phyloP scores from a whole-genome alignment of 2,888 invertebrate genomes.

The Agrochola litura region DNA sequence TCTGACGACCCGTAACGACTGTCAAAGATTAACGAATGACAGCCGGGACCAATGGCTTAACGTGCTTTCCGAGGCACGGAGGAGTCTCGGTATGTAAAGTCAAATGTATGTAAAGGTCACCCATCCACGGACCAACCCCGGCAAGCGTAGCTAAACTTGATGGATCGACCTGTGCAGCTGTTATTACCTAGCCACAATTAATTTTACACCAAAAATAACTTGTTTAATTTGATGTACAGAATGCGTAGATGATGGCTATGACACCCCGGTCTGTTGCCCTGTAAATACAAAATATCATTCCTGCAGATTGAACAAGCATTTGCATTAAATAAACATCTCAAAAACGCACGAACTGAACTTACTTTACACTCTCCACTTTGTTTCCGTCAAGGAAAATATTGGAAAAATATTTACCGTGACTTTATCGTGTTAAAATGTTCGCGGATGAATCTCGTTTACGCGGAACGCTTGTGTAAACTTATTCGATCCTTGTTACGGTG shows the following conservation, averaged over 20 bases:
- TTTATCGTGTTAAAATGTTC: constrained; percentile 78
- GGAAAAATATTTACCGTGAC: constrained; percentile 82
- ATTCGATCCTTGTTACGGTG: constrained; percentile 67
- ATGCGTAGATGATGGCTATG: neutral
- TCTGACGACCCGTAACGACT: no score
- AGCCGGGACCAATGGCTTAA: no score
- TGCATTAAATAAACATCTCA: neutral
- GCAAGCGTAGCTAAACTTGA: no score
- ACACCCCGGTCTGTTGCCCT: neutral
- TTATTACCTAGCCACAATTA: no score
- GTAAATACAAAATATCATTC: neutral
- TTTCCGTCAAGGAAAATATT: constrained; percentile 79
- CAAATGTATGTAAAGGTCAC: no score
- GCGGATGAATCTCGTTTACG: constrained; percentile 70
- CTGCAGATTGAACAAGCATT: neutral
- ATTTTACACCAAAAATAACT: neutral
- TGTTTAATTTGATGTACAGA: neutral
- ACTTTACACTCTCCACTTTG: constrained; percentile 47
- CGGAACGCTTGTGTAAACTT: constrained; percentile 63
- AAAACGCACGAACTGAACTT: constrained; percentile 30
- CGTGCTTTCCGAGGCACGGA: no score
- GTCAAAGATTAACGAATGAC: no score
- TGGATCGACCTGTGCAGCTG: no score
- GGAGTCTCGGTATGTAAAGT: no score
- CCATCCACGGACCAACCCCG: no score